Percentiles rank a stretch among this genome's conserved stretches.
Evolutionary conservation across 2,797 vertebrate genomes (phyloP).

Genomic region (Enteromius trimaculatus): DNA sequence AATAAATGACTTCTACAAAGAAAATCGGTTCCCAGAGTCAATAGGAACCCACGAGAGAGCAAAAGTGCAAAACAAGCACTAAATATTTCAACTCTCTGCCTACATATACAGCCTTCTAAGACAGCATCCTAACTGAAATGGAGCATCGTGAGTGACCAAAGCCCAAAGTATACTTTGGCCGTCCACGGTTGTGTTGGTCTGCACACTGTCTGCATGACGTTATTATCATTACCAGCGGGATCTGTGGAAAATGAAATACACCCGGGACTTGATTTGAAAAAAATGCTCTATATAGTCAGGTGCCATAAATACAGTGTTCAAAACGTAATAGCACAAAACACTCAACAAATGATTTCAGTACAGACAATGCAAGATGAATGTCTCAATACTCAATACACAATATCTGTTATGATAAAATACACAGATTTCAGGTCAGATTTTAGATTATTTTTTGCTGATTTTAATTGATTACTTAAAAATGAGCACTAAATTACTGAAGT

Average conservation of each 20-base stretch:
- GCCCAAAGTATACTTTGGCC: background rate
- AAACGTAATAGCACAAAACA: background rate
- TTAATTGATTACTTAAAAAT: background rate
- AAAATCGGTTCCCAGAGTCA: slow-evolving; percentile 27
- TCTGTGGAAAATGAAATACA: background rate
- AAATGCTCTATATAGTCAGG: background rate
- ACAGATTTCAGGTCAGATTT: background rate
- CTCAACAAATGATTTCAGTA: background rate
- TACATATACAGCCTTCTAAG: background rate
- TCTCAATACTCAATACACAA: background rate
- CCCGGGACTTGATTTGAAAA: background rate
- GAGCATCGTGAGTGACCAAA: background rate
- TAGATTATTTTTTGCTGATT: too few species aligned
- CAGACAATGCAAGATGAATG: background rate
- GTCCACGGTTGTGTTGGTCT: background rate
- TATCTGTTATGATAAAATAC: background rate
- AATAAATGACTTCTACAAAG: slow-evolving; percentile 25
- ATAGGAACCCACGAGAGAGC: slow-evolving; percentile 4
- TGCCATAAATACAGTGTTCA: background rate
- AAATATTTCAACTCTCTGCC: background rate
- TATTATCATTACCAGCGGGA: background rate
- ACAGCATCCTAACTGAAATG: background rate
- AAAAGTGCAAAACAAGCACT: background rate
- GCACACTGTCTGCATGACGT: background rate
- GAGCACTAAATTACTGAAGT: background rate